A percentile compares a stretch with the other conserved stretches of the same genome.
phyloP scores from a whole-genome alignment of 2,113 vertebrate species.

The Ailurus styani region DNA sequence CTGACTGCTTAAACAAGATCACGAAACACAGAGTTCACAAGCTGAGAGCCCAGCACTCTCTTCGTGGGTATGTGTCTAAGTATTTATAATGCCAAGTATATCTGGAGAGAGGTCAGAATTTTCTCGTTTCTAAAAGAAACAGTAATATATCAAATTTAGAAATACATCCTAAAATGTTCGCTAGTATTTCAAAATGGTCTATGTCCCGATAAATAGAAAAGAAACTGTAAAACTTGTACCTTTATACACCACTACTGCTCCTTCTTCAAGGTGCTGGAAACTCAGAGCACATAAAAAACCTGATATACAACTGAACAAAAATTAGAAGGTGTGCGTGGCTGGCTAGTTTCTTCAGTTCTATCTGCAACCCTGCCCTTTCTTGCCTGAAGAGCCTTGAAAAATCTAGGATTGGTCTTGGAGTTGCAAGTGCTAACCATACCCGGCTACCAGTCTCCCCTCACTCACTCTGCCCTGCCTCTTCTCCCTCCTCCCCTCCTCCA shows the following conservation, averaged over 20 bases:
- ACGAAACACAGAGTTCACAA: neutral
- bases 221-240: neutral
- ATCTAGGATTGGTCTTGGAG: neutral
- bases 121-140: slow-evolving; percentile 11
- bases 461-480: neutral
- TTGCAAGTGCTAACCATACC: neutral
- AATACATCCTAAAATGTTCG: neutral
- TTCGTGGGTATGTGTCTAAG: neutral
- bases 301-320: neutral
- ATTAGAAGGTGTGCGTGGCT: neutral
- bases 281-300: neutral
- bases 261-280: neutral
- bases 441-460: neutral
- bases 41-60: neutral
- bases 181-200: neutral
- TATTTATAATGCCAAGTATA: neutral
- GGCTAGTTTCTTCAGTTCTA: neutral
- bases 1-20: neutral
- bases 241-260: neutral
- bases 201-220: neutral
- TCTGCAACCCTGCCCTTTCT: neutral
- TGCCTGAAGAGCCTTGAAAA: neutral
- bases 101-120: neutral
- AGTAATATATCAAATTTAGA: neutral
- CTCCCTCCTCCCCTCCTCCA: neutral